Evolutionary conservation across 1,140 invertebrate genomes (phyloP).

Genomic region (Choristoneura fumiferana): DNA sequence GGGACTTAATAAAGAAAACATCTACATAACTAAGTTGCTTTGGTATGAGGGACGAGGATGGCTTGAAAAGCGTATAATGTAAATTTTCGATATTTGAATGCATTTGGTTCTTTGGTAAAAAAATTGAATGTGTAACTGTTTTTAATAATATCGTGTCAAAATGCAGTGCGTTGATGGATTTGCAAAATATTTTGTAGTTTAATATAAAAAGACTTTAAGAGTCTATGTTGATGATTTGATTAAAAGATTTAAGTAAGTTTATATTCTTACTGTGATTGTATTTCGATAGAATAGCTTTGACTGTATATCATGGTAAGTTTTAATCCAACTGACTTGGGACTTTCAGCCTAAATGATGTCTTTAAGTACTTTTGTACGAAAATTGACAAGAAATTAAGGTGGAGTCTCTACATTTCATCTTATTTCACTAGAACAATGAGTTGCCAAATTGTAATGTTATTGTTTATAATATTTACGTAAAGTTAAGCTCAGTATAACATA

Average conservation of each 20-base stretch:
- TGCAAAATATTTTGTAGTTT: constrained; percentile 15
- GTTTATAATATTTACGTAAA: constrained; percentile 11
- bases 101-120: too few species aligned
- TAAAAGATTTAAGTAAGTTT: constrained; percentile 6
- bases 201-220: not conserved
- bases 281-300: constrained; percentile 8
- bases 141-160: constrained; percentile 13
- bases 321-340: too few species aligned
- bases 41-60: too few species aligned
- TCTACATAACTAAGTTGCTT: too few species aligned
- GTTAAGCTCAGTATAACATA: constrained; percentile 21
- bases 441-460: constrained; percentile 20
- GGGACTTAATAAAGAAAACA: too few species aligned
- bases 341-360: too few species aligned
- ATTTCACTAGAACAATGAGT: not conserved
- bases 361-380: too few species aligned
- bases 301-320: too few species aligned
- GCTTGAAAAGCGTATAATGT: too few species aligned
- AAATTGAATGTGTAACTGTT: too few species aligned
- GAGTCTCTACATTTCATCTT: not conserved
- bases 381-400: not conserved
- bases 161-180: constrained; percentile 26
- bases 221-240: constrained; percentile 3
- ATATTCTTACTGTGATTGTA: constrained; percentile 1
- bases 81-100: too few species aligned